Percentiles rank a stretch among this genome's conserved stretches.
These are phyloP conservation scores for Synanthedon formicaeformis DNA, from an alignment of 2,888 invertebrate genomes.

Conservation along the genomic window DNA sequence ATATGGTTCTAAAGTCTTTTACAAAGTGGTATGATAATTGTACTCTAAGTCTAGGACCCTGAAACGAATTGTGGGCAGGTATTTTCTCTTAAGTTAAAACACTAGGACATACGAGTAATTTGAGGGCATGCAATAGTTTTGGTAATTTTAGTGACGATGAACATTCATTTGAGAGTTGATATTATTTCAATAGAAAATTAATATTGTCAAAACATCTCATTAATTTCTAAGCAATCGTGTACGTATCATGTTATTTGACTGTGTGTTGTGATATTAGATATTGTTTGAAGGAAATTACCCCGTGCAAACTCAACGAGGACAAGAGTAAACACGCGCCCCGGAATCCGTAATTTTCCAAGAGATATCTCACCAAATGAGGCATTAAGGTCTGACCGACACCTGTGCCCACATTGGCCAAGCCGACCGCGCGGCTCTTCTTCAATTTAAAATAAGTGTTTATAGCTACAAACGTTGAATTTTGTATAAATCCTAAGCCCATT, in stretches of 20 bases:
- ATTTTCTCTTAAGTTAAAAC: too few species aligned
- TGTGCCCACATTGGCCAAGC: slow-evolving; percentile 80
- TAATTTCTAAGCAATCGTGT: background rate
- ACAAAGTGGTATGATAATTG: too few species aligned
- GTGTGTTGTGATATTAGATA: slow-evolving; percentile 7
- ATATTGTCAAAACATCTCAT: background rate
- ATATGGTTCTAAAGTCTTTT: too few species aligned
- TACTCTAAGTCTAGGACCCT: too few species aligned
- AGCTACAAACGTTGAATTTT: slow-evolving; percentile 78
- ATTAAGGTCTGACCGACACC: slow-evolving; percentile 81
- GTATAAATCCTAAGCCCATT: slow-evolving; percentile 77
- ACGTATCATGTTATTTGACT: slow-evolving; percentile 1
- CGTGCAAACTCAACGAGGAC: slow-evolving; percentile 73
- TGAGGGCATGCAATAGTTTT: background rate
- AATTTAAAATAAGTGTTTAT: slow-evolving; percentile 78
- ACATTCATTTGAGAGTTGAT: background rate
- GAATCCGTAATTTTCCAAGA: slow-evolving; percentile 75
- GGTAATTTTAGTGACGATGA: background rate
- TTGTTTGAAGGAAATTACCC: slow-evolving; percentile 44
- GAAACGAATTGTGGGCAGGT: too few species aligned
- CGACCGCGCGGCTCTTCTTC: slow-evolving; percentile 79
- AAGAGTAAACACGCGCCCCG: slow-evolving; percentile 74
- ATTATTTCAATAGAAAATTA: background rate
- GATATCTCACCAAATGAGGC: slow-evolving; percentile 76
- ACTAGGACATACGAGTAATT: too few species aligned